These are phyloP conservation scores for Apotomis betuletana DNA, from an alignment of 2,888 invertebrate species.

Conservation along the genomic window DNA sequence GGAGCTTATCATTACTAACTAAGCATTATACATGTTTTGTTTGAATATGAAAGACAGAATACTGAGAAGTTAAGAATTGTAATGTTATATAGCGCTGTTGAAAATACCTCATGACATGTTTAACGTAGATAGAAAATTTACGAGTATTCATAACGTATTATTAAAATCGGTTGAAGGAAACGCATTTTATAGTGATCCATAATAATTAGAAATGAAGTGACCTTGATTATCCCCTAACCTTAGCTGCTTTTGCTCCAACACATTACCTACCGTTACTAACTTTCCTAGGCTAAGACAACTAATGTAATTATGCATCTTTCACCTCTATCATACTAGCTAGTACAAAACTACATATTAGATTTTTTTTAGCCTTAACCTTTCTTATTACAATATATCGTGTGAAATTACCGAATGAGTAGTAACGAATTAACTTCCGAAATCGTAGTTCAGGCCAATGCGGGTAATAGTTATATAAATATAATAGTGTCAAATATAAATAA, in stretches of 20 bases:
- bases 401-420: constrained; percentile 31
- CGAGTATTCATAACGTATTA: constrained; percentile 50
- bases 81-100: constrained; percentile 68
- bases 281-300: constrained; percentile 51
- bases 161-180: constrained; percentile 62
- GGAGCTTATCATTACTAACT: constrained; percentile 79
- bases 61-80: constrained; percentile 60
- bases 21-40: constrained; percentile 63
- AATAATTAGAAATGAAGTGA: constrained; percentile 80
- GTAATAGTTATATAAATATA: constrained; percentile 42
- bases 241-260: constrained; percentile 76
- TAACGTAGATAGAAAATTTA: constrained; percentile 64
- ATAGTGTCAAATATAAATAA: constrained; percentile 45
- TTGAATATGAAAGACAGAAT: constrained; percentile 56
- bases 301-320: constrained; percentile 40
- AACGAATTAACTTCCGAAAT: constrained; percentile 32
- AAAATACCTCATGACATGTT: constrained; percentile 67
- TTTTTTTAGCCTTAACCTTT: constrained; percentile 37
- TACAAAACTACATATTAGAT: constrained; percentile 41
- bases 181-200: constrained; percentile 71
- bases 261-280: constrained; percentile 62
- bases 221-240: constrained; percentile 79
- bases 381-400: constrained; percentile 32
- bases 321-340: constrained; percentile 42
- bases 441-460: constrained; percentile 40